Evolutionary conservation across 2,888 invertebrate genomes (phyloP).

Genomic region (Epistrophe eligans): DNA sequence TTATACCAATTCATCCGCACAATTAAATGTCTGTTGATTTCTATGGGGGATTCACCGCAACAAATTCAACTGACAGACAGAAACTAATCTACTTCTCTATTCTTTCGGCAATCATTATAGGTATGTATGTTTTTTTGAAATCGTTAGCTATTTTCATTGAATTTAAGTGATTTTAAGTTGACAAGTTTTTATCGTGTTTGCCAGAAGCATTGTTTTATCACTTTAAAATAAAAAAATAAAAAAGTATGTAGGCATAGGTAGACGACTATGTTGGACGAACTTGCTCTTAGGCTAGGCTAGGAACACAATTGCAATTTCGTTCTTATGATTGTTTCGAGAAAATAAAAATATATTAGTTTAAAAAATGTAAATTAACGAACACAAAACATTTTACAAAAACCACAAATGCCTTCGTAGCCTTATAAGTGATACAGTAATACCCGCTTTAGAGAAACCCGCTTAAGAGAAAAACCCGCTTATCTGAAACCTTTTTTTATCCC

Average conservation of each 20-base stretch:
- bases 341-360: too few relatives aligned
- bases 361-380: too few relatives aligned
- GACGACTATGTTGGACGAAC: not conserved
- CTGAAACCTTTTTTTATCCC: too few relatives aligned
- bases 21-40: conserved; percentile 16
- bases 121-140: not conserved
- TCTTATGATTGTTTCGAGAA: too few relatives aligned
- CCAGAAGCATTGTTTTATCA: conserved; percentile 12
- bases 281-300: not conserved
- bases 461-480: too few relatives aligned
- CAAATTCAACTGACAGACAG: conserved; percentile 5
- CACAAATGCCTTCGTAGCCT: too few relatives aligned
- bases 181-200: conserved; percentile 22
- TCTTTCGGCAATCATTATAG: not conserved
- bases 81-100: conserved; percentile 13
- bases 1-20: not conserved
- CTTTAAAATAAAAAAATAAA: not conserved
- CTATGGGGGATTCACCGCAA: conserved; percentile 20
- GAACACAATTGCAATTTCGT: too few relatives aligned
- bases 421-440: too few relatives aligned
- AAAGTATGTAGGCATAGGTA: not conserved
- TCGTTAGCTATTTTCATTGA: conserved; percentile 16
- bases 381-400: too few relatives aligned
- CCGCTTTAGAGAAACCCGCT: too few relatives aligned
- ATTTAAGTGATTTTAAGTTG: conserved; percentile 26